Conservation (phyloP, 2,888 invertebrate genomes). For the Diloba caeruleocephala region DNA sequence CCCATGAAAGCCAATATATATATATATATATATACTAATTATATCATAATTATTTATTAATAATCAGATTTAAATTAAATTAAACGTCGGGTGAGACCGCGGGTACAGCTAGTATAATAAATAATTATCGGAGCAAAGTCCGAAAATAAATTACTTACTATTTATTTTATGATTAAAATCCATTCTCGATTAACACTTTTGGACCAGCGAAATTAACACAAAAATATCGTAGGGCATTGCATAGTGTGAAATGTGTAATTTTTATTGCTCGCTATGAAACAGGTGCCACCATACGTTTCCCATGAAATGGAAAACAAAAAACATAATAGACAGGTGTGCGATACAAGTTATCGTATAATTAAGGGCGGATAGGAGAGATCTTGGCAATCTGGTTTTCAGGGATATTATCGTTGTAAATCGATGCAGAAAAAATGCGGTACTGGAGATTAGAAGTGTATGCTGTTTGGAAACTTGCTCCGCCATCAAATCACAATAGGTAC, state of each 20-base stretch:
- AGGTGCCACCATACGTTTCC: conserved; percentile 74
- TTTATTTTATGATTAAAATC: conserved; percentile 24
- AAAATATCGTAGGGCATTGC: conserved; percentile 27
- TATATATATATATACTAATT: too few species aligned
- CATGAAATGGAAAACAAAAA: conserved; percentile 71
- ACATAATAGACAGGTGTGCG: conserved; percentile 70
- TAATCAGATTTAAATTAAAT: too few species aligned
- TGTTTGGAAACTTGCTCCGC: too few species aligned
- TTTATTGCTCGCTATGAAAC: conserved; percentile 44
- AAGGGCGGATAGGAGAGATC: conserved; percentile 71
- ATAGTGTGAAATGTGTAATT: conserved; percentile 34
- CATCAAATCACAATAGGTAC: too few species aligned
- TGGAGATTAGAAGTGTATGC: conserved; percentile 7
- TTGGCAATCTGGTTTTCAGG: conserved; percentile 72
- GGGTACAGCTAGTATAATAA: too few species aligned
- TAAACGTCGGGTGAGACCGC: too few species aligned
- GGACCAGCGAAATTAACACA: conserved; percentile 29
- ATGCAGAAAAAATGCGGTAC: conserved; percentile 23
- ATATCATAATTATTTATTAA: too few species aligned
- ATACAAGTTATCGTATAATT: conserved; percentile 70
- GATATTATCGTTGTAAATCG: conserved; percentile 56
- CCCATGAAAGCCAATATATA: too few species aligned
- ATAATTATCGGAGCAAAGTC: too few species aligned
- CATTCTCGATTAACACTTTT: conserved; percentile 22
- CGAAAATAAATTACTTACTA: too few species aligned